Conservation (phyloP, 2,888 invertebrate genomes). For the Dasypolia templi region DNA sequence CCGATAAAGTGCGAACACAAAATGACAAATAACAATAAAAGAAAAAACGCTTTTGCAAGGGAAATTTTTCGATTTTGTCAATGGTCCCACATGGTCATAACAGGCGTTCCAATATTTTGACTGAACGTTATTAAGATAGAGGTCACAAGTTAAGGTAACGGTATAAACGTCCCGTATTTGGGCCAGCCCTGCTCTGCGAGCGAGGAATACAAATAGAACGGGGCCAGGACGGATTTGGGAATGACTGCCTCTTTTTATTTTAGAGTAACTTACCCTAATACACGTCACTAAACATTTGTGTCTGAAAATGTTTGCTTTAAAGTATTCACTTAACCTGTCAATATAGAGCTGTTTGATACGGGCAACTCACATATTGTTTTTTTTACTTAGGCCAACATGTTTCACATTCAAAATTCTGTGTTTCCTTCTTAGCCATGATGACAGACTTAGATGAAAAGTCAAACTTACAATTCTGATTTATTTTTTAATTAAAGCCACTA, state of each 20-base stretch:
- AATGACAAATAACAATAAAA: conserved; percentile 43
- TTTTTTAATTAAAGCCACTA: no score
- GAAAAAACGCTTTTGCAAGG: conserved; percentile 13
- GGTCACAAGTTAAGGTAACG: conserved; percentile 80
- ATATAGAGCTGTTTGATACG: no score
- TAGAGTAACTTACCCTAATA: neutral
- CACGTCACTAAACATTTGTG: neutral
- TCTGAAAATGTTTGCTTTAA: neutral
- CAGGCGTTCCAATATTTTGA: conserved; percentile 74
- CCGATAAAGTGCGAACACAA: conserved; percentile 26
- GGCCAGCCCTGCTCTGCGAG: conserved; percentile 73
- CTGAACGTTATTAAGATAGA: conserved; percentile 80
- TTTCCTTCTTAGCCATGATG: neutral
- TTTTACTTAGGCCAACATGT: neutral
- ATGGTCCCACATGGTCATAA: conserved; percentile 57
- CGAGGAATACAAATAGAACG: conserved; percentile 78
- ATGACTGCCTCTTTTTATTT: neutral
- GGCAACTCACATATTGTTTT: neutral
- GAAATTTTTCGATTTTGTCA: conserved; percentile 58
- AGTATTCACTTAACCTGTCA: neutral
- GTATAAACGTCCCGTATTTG: conserved; percentile 77
- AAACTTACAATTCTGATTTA: neutral
- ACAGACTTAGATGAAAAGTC: neutral
- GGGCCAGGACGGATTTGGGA: conserved; percentile 60
- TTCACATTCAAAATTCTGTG: neutral